phyloP scores from a whole-genome alignment of 1,140 invertebrate genomes.

The Drosophila nigromelanica region DNA sequence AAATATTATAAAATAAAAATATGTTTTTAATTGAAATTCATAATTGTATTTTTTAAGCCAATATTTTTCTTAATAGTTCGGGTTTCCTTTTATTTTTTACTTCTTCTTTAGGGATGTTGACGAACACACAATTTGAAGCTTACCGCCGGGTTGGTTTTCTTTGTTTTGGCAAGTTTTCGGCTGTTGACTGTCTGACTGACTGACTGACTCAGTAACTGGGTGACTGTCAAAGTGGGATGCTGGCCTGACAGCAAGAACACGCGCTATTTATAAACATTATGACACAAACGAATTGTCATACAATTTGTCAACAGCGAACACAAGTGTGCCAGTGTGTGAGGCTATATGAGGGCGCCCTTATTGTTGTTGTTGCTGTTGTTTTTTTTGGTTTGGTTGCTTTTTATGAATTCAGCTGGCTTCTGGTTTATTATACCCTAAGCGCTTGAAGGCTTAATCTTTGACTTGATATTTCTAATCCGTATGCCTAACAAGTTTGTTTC shows the following conservation, averaged over 20 bases:
- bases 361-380: slow-evolving; percentile 12
- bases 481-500: slow-evolving; percentile 7
- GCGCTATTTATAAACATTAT: slow-evolving; percentile 82
- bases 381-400: slow-evolving; percentile 15
- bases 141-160: slow-evolving; percentile 10
- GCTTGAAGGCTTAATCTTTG: slow-evolving; percentile 39
- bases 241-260: slow-evolving; percentile 72
- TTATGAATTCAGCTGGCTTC: slow-evolving; percentile 41
- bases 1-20: too few relatives aligned
- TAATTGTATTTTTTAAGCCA: too few relatives aligned
- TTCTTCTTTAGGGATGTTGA: background rate
- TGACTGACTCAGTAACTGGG: slow-evolving; percentile 1
- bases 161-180: slow-evolving; percentile 43
- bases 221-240: slow-evolving; percentile 47
- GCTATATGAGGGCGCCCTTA: slow-evolving; percentile 17
- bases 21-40: too few relatives aligned
- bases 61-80: too few relatives aligned
- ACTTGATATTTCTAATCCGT: slow-evolving; percentile 13
- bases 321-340: slow-evolving; percentile 44
- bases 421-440: slow-evolving; percentile 38
- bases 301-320: slow-evolving; percentile 78
- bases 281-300: slow-evolving; percentile 83
- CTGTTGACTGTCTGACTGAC: slow-evolving; percentile 12
- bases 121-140: slow-evolving; percentile 2
- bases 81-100: too few relatives aligned